Evolutionary conservation across 2,888 invertebrate genomes (phyloP).

Genomic region (Lasius fuliginosus): DNA sequence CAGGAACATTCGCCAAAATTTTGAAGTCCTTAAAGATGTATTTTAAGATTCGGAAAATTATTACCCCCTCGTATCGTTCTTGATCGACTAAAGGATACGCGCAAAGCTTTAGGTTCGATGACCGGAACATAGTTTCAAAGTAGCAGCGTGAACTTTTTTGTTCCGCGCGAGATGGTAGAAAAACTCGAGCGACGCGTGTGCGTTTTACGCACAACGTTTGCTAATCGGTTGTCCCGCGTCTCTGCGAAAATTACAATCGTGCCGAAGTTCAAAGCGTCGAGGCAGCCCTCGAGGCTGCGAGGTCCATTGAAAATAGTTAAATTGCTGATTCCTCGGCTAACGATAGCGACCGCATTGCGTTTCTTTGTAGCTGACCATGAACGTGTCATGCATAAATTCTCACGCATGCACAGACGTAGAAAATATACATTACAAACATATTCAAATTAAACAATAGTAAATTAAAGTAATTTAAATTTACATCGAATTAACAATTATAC

Average conservation of each 20-base stretch:
- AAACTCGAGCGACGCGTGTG: too few relatives aligned
- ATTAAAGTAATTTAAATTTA: not conserved
- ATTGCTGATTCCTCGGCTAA: too few relatives aligned
- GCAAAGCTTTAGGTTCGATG: not conserved
- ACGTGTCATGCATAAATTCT: conserved; percentile 5
- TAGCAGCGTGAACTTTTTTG: too few relatives aligned
- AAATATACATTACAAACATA: not conserved
- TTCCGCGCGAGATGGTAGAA: too few relatives aligned
- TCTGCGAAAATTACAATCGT: too few relatives aligned
- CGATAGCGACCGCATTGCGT: conserved; percentile 39
- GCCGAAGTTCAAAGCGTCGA: too few relatives aligned
- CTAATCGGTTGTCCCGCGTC: too few relatives aligned
- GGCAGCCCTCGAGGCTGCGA: too few relatives aligned
- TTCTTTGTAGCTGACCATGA: conserved; percentile 23
- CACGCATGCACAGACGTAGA: not conserved
- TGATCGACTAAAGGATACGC: too few relatives aligned
- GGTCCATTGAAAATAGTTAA: too few relatives aligned
- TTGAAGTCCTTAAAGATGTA: not conserved
- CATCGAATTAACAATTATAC: not conserved
- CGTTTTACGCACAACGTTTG: too few relatives aligned
- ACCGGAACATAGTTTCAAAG: too few relatives aligned
- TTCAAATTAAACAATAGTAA: not conserved
- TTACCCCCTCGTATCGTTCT: not conserved
- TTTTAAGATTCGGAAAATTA: not conserved
- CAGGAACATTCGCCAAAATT: not conserved